Evolutionary conservation across 2,113 vertebrate species (phyloP).

Genomic region (Pipra filicauda): DNA sequence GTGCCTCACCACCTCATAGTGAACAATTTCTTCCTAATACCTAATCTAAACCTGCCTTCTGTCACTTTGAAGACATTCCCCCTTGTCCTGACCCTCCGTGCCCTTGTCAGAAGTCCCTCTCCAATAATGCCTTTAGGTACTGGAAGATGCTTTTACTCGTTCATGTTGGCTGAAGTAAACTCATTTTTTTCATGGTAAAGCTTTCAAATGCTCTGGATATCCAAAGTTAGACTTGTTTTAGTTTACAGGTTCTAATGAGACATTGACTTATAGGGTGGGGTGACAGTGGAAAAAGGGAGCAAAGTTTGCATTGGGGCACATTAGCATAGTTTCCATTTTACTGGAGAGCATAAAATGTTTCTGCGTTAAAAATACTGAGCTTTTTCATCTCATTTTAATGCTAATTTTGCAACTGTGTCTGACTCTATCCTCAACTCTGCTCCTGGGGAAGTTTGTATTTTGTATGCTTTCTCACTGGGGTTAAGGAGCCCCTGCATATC

Average conservation of each 20-base stretch:
- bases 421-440: background rate
- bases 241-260: conserved; percentile 13
- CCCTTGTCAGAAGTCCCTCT: background rate
- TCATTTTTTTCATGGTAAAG: background rate
- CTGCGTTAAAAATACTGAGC: background rate
- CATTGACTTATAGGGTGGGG: background rate
- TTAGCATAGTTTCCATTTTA: background rate
- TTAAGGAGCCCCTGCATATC: background rate
- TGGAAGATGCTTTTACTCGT: background rate
- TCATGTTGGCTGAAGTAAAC: background rate
- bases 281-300: background rate
- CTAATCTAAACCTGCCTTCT: background rate
- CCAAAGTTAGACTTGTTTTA: background rate
- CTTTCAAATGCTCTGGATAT: background rate
- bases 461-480: background rate
- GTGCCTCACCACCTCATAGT: background rate
- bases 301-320: background rate
- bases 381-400: background rate
- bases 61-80: background rate
- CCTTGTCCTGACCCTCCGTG: background rate
- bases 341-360: background rate
- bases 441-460: background rate
- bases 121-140: background rate
- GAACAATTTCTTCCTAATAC: background rate
- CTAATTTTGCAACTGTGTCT: background rate